A percentile compares a stretch with the other conserved stretches of the same genome.
phyloP scores from a whole-genome alignment of 2,113 vertebrate species.

The Microcebus tavaratra region DNA sequence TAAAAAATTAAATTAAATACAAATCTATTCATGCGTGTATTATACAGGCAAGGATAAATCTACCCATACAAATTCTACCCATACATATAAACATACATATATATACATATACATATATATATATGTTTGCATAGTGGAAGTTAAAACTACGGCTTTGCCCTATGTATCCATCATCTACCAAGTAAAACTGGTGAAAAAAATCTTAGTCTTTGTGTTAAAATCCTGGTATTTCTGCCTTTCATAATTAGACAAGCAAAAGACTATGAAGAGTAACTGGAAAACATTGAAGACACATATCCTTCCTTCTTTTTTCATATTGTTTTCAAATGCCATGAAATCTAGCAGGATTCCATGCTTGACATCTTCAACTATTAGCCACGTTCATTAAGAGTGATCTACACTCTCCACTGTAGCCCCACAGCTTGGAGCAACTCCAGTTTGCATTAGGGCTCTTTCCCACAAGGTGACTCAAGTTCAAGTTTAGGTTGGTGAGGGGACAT shows the following conservation, averaged over 20 bases:
- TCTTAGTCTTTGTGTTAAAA: neutral
- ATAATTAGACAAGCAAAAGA: neutral
- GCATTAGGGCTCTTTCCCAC: neutral
- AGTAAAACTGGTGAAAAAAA: neutral
- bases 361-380: neutral
- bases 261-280: neutral
- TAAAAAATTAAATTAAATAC: too few relatives aligned
- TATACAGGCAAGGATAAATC: neutral
- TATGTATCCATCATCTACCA: neutral
- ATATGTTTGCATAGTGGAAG: neutral
- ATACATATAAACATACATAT: neutral
- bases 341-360: neutral
- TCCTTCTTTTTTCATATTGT: neutral
- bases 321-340: slow-evolving; percentile 18
- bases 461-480: slow-evolving; percentile 15
- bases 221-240: neutral
- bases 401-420: neutral
- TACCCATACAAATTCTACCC: neutral
- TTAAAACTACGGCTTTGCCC: neutral
- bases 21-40: neutral
- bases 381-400: neutral
- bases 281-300: neutral
- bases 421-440: neutral
- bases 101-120: neutral
- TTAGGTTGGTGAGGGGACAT: neutral